Evolutionary conservation across 2,888 invertebrate genomes (phyloP), one percentile per base, ranked within the genome.

Genomic region (Ochropacha duplaris): DNA sequence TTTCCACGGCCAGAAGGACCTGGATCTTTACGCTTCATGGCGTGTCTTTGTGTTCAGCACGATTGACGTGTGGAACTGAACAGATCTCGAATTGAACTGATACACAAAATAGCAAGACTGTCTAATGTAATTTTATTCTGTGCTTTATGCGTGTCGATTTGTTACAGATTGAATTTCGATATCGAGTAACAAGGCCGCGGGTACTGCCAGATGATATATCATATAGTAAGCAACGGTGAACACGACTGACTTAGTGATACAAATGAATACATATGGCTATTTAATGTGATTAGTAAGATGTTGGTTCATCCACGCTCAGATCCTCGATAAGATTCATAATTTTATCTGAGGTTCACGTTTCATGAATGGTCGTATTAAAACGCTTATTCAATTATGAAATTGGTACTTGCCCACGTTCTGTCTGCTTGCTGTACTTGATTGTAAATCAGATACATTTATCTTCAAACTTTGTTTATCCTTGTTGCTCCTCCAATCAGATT

Each of bases 141-240:
- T 85, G 83, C 84, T 81, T 64, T 85, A 87, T 82, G 81, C 81
- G 83, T 87, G 79, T 86, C 80, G 76, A 81, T 74, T 78, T 80
- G 72, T 73, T 74, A 63, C 68, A 75, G 80, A 88, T 92, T 79
- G 71, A 79, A 85, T 91, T 79, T 78, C 90, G 75, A 79, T 91
- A 88, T 91, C 84, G 64, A 66, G 71, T 91, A 78, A 83, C 91
- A 87, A 90, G 90, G 92, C 80, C 79, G 80, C 79, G 80, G 76
- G 69, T 75, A 77, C 69, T 79, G 75, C 76, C 77, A 80, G 85
- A 85, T 88, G 87, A 87, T 88, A 91, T 88, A 84, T 87, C 87
- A 90, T 87, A 88, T 88, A 88, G 79, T 79, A 88, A 80, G 88
- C 83, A 85, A 87, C 86, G 78, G 77, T 86, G 87, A 84, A 67